A percentile compares a stretch with the other conserved stretches of the same genome.
Evolutionary conservation across 1,140 invertebrate genomes (phyloP).

Genomic region (Palaemon carinicauda): DNA sequence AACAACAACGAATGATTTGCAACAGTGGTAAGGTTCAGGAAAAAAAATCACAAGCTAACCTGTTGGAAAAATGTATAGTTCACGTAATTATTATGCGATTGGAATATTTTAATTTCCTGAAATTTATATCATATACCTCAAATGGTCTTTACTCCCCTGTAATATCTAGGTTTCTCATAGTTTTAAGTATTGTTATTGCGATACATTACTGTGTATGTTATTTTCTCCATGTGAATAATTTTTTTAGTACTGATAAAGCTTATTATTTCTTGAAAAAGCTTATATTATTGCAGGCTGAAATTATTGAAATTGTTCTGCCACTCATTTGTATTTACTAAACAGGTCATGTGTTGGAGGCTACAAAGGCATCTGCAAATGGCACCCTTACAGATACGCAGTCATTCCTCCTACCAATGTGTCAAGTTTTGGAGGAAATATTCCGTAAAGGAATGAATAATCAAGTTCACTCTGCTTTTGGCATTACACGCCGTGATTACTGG

Average conservation of each 20-base stretch:
- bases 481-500: slow-evolving; percentile 52
- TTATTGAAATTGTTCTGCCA: not conserved
- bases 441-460: slow-evolving; percentile 39
- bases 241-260: too few relatives aligned
- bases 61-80: too few relatives aligned
- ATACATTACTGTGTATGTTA: too few relatives aligned
- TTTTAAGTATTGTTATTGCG: too few relatives aligned
- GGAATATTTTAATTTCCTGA: too few relatives aligned
- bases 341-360: slow-evolving; percentile 35
- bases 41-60: too few relatives aligned
- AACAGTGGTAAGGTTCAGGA: too few relatives aligned
- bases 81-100: too few relatives aligned
- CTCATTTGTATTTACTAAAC: not conserved
- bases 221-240: not conserved
- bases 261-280: not conserved
- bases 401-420: slow-evolving; percentile 44
- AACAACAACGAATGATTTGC: too few relatives aligned
- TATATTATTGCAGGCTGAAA: not conserved
- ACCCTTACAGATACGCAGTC: slow-evolving; percentile 30
- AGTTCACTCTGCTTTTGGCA: slow-evolving; percentile 49
- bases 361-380: slow-evolving; percentile 27
- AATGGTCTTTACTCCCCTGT: too few relatives aligned
- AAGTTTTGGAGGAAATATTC: slow-evolving; percentile 48
- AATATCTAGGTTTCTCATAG: too few relatives aligned
- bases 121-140: too few relatives aligned